Percentiles rank a stretch among this genome's conserved stretches.
These are phyloP conservation scores for Nibea albiflora DNA, from an alignment of 2,113 vertebrate species.

Conservation along the genomic window DNA sequence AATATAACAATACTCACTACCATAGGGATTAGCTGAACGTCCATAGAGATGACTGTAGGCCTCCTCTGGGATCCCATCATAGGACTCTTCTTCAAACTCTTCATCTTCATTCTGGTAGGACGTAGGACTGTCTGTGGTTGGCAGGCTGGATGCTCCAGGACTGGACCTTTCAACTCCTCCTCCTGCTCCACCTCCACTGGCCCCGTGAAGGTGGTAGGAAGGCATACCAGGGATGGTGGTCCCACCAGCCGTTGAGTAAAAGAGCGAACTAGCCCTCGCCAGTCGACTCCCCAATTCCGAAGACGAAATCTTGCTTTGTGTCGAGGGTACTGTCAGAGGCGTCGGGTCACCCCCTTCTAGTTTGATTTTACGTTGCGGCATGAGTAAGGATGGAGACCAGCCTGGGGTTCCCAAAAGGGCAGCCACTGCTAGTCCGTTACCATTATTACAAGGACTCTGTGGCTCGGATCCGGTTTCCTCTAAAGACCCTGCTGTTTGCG, in stretches of 20 bases:
- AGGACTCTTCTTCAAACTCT: conserved; percentile 95
- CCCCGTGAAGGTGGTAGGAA: conserved; percentile 76
- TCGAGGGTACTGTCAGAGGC: conserved; percentile 66
- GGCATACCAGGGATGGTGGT: conserved; percentile 85
- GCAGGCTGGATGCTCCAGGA: conserved; percentile 94
- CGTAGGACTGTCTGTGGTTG: conserved; percentile 96
- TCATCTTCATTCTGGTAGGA: conserved; percentile 99
- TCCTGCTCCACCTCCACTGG: conserved; percentile 76
- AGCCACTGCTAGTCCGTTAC: conserved; percentile 75
- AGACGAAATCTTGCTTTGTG: conserved; percentile 69
- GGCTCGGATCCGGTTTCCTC: conserved; percentile 96
- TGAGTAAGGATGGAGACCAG: conserved; percentile 88
- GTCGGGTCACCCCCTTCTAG: conserved; percentile 89
- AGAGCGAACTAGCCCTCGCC: conserved; percentile 68
- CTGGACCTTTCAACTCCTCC: conserved; percentile 88
- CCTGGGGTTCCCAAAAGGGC: conserved; percentile 83
- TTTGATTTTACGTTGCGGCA: conserved; percentile 90
- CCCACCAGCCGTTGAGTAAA: conserved; percentile 69
- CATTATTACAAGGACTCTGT: conserved; percentile 91
- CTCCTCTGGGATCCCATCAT: conserved; percentile 93
- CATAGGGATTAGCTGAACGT: conserved; percentile 89
- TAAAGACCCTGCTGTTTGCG: conserved; percentile 91
- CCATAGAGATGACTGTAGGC: conserved; percentile 93
- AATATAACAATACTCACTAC: conserved; percentile 85
- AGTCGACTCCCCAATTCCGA: conserved; percentile 71